These are phyloP conservation scores for Mirza zaza DNA, from an alignment of 2,113 vertebrate genomes.

Conservation along the genomic window DNA sequence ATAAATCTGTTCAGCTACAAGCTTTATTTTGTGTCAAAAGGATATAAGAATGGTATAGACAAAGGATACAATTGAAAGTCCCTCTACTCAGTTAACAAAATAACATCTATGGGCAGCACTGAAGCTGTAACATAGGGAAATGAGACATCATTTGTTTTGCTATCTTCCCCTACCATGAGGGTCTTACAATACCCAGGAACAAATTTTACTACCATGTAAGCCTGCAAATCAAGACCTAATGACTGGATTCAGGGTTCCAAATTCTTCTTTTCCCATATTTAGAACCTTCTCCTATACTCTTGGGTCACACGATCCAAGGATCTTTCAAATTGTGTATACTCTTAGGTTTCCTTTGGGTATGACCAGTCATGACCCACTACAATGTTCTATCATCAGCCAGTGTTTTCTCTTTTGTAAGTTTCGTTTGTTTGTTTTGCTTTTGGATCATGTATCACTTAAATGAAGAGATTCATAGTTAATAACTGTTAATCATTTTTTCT, in stretches of 20 bases:
- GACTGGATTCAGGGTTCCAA: background rate
- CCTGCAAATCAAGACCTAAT: background rate
- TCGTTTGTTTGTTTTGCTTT: background rate
- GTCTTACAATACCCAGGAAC: background rate
- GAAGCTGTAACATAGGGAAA: background rate
- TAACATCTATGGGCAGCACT: background rate
- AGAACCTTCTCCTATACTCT: background rate
- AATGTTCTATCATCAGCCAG: background rate
- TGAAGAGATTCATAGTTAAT: background rate
- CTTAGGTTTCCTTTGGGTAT: fast-evolving
- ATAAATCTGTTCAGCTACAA: slow-evolving; percentile 1
- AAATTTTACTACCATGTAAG: background rate
- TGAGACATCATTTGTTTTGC: background rate
- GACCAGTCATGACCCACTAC: background rate
- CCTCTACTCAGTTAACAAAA: background rate
- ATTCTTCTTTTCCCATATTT: background rate
- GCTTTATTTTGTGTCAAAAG: background rate
- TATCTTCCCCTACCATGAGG: background rate
- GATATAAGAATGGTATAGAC: background rate
- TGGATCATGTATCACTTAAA: background rate
- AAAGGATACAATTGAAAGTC: background rate
- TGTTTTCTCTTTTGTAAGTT: background rate
- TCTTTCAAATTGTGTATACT: background rate
- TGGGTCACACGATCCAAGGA: background rate
- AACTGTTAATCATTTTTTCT: background rate